phyloP scores from a whole-genome alignment of 2,888 invertebrate species.

The Smittia aterrima region DNA sequence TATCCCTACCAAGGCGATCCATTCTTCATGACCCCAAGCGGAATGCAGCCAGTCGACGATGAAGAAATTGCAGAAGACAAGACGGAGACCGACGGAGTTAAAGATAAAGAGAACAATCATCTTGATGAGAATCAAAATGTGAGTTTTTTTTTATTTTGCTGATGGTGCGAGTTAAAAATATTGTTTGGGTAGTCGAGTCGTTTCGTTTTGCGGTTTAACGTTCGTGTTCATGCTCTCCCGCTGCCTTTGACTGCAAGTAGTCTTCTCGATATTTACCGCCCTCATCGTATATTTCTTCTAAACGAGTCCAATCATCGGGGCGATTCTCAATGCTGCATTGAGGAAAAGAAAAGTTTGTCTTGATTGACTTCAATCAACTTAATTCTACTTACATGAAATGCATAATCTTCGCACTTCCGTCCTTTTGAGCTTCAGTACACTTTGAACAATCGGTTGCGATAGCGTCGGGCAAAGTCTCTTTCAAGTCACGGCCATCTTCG shows the following conservation, averaged over 20 bases:
- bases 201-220: constrained; percentile 6
- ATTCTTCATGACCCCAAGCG: constrained; percentile 30
- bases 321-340: constrained; percentile 50
- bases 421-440: constrained; percentile 65
- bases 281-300: constrained; percentile 63
- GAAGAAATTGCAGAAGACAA: background rate
- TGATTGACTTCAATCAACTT: background rate
- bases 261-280: constrained; percentile 61
- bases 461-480: constrained; percentile 70
- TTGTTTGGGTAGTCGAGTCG: background rate
- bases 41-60: background rate
- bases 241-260: constrained; percentile 56
- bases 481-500: constrained; percentile 67
- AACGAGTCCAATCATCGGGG: constrained; percentile 59
- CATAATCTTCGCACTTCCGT: constrained; percentile 64
- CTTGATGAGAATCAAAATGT: constrained; percentile 19
- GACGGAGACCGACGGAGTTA: constrained; percentile 8
- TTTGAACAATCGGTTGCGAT: constrained; percentile 66
- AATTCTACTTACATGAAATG: constrained; percentile 56
- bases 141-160: background rate
- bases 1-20: constrained; percentile 34
- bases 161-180: background rate
- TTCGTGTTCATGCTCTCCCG: constrained; percentile 42
- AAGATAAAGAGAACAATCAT: constrained; percentile 18
- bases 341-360: background rate